Conservation (phyloP, 2,888 invertebrate species). For the Pocota personata region DNA sequence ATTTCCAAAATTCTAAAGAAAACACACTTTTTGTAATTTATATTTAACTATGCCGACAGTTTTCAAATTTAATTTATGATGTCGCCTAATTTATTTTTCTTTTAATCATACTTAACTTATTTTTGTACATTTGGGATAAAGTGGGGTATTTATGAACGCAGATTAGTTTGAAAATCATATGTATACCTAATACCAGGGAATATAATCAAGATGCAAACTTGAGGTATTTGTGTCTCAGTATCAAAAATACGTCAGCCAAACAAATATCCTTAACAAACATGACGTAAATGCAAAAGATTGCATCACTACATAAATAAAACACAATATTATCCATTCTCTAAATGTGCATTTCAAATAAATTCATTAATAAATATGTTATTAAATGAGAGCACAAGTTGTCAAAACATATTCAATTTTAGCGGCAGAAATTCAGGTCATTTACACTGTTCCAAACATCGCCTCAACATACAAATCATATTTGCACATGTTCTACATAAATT, state of each 20-base stretch:
- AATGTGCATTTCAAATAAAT: constrained; percentile 6
- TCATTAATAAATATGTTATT: constrained; percentile 35
- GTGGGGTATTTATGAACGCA: neutral
- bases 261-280: neutral
- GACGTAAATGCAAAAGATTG: neutral
- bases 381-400: constrained; percentile 43
- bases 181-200: too few species aligned
- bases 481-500: constrained; percentile 60
- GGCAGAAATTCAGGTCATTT: constrained; percentile 47
- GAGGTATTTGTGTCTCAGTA: too few species aligned
- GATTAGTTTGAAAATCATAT: neutral
- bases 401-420: constrained; percentile 31
- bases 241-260: neutral
- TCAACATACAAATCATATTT: neutral
- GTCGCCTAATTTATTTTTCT: neutral
- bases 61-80: neutral
- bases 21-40: neutral
- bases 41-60: neutral
- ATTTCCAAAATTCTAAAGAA: neutral
- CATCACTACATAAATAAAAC: neutral
- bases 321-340: neutral
- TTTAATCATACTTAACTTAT: neutral
- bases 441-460: constrained; percentile 32
- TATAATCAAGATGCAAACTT: too few species aligned
- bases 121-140: neutral